These are phyloP conservation scores for Circaetus gallicus DNA, from an alignment of 2,113 vertebrate genomes.

Conservation along the genomic window DNA sequence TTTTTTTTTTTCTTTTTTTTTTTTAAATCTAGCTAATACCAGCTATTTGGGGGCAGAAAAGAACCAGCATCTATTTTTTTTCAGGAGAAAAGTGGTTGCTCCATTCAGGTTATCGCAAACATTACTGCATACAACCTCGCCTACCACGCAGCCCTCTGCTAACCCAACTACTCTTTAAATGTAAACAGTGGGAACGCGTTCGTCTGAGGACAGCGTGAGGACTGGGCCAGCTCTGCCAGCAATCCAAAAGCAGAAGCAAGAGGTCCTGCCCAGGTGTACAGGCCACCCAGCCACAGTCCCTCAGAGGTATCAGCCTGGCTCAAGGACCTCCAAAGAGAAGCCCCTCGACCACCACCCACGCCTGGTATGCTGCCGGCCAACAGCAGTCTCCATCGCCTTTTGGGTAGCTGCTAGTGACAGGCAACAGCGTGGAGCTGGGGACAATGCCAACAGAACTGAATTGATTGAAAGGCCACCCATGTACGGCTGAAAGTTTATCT, in stretches of 20 bases:
- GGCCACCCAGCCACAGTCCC: not conserved
- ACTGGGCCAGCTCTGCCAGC: not conserved
- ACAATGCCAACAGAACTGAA: not conserved
- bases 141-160: not conserved
- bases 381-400: not conserved
- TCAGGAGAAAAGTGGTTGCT: not conserved
- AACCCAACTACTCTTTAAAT: not conserved
- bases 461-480: not conserved
- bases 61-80: not conserved
- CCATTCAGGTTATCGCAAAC: not conserved
- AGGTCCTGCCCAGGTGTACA: not conserved
- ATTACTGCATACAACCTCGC: not conserved
- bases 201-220: not conserved
- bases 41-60: not conserved
- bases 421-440: not conserved
- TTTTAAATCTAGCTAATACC: not conserved
- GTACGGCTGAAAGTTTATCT: not conserved
- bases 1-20: not conserved
- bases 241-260: not conserved
- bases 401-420: not conserved
- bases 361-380: not conserved
- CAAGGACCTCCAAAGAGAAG: not conserved
- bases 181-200: not conserved
- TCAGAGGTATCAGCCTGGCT: not conserved
- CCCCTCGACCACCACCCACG: accelerated